phyloP scores from a whole-genome alignment of 2,797 vertebrate genomes.

The Anisognathus igniventris region DNA sequence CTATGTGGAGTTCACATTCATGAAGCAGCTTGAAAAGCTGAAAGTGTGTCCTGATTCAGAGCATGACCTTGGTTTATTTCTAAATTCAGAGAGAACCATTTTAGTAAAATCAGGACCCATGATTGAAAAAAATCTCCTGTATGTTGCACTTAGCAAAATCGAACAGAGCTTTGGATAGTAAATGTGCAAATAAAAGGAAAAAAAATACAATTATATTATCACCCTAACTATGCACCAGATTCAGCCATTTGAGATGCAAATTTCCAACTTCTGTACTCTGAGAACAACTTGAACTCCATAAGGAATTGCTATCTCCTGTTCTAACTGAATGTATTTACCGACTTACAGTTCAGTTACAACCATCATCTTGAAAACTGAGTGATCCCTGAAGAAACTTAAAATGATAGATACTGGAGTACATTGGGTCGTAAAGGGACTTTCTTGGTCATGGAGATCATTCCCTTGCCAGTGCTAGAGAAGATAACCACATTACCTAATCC shows the following conservation, averaged over 20 bases:
- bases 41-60: background rate
- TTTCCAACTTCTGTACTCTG: background rate
- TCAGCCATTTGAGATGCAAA: background rate
- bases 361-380: background rate
- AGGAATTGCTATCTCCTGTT: background rate
- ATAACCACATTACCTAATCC: background rate
- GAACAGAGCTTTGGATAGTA: background rate
- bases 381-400: slow-evolving; percentile 29
- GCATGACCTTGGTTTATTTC: background rate
- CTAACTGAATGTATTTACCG: background rate
- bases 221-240: background rate
- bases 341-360: slow-evolving; percentile 2
- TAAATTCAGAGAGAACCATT: background rate
- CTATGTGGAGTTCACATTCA: background rate
- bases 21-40: background rate
- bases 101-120: background rate
- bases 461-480: background rate
- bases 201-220: background rate
- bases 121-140: background rate
- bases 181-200: background rate
- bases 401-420: background rate
- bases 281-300: background rate
- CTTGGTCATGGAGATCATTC: background rate
- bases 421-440: background rate
- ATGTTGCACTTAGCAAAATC: background rate